Base-by-base conservation (phyloP, 1,140 invertebrate species). In the Trigoniulus corallinus region DNA sequence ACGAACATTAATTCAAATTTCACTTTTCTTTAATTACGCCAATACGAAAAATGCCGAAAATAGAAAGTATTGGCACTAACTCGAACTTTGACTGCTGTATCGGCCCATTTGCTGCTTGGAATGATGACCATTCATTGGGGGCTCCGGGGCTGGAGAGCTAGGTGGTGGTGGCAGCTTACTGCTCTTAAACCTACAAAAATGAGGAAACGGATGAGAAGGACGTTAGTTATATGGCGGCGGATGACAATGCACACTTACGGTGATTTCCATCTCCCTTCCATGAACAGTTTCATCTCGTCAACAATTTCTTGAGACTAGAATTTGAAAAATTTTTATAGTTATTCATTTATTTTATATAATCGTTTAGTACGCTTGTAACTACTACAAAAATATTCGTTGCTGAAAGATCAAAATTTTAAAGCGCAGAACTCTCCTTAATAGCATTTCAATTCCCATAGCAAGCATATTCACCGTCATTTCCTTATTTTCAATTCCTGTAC, bases 251-350 rank as follows among this genome's bases (percentile, higher is more conserved):
- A 44, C 18, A 7, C 12, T 44, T 21, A 20, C 18, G 7, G 4
- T 7, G 24, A 44, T 24, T 57, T 53, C 51, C 55, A 57, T 66
- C 83, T 80, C 7, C 85, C 86, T 57, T 75, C 75, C 60, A 85
- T 76, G 51, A 84, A 67, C 60, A 81, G 74, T 63, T 88, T 84
- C 49, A 91, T 72, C 61, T 89, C 86, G 68, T 88, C 84, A 10
- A 87, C 86, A 50, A 91, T 70, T 54, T 87, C 81, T 62, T 86
- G 79, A n/a, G 86, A 84, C 54, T 84, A 81, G 15, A 34, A 7
- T 15, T 7, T 34, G 15, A 34, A 7, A 15, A 34, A n/a, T n/a
- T n/a, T n/a, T n/a, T n/a, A n/a, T n/a, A n/a, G n/a, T n/a, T n/a
- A n/a, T n/a, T n/a, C n/a, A n/a, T n/a, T n/a, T n/a, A n/a, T n/a